These are phyloP conservation scores for Leucopsar rothschildi DNA, from an alignment of 2,113 vertebrate species.

Conservation along the genomic window DNA sequence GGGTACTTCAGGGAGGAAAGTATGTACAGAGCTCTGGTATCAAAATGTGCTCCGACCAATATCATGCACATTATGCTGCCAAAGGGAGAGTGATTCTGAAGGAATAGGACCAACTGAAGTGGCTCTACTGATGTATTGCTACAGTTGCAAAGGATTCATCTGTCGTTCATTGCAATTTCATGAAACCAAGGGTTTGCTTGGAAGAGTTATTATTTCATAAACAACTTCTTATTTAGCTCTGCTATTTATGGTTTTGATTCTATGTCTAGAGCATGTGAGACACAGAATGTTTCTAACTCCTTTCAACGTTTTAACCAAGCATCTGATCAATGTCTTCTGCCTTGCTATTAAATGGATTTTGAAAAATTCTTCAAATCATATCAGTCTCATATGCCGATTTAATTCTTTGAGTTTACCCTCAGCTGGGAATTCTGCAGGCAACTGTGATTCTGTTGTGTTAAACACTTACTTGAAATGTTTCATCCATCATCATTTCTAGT, in stretches of 20 bases:
- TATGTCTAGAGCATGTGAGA: not conserved
- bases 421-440: constrained; percentile 73
- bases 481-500: constrained; percentile 82
- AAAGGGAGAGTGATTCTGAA: not conserved
- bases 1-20: not conserved
- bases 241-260: not conserved
- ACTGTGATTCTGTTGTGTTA: constrained; percentile 71
- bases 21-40: not conserved
- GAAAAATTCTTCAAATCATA: constrained; percentile 78
- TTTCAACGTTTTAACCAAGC: constrained; percentile 53
- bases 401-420: constrained; percentile 70
- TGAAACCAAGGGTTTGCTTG: not conserved
- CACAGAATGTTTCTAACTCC: constrained; percentile 33
- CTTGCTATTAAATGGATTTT: constrained; percentile 76
- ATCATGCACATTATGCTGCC: not conserved
- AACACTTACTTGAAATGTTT: constrained; percentile 67
- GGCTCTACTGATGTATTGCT: not conserved
- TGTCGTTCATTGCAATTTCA: not conserved
- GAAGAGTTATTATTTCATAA: constrained; percentile 33
- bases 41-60: not conserved
- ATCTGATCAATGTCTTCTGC: constrained; percentile 70
- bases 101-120: not conserved
- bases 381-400: constrained; percentile 75
- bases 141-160: not conserved
- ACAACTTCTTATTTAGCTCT: not conserved